These are phyloP conservation scores for Gonocerus acuteangulatus DNA, from an alignment of 2,888 invertebrate species.

Conservation along the genomic window DNA sequence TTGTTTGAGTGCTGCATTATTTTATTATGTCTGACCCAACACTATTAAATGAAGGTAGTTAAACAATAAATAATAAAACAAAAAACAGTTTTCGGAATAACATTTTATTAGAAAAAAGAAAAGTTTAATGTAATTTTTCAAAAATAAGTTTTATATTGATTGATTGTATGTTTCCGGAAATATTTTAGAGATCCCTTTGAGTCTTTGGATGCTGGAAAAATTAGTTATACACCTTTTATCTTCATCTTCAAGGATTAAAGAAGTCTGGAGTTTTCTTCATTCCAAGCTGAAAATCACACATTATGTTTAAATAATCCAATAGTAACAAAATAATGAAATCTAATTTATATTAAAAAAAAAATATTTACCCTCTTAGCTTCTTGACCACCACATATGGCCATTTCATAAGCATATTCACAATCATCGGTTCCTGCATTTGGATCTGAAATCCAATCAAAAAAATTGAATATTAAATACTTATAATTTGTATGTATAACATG, in stretches of 20 bases:
- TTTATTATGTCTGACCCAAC: too few species aligned
- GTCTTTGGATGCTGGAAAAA: too few species aligned
- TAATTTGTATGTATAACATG: too few species aligned
- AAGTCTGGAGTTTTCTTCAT: background rate
- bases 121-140: too few species aligned
- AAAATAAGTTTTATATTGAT: too few species aligned
- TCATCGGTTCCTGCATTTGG: conserved; percentile 26
- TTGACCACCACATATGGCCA: conserved; percentile 24
- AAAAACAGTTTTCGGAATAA: too few species aligned
- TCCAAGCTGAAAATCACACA: background rate
- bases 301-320: background rate
- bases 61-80: too few species aligned
- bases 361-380: conserved; percentile 28
- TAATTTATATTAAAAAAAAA: background rate
- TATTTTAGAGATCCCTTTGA: too few species aligned
- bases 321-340: background rate
- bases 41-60: too few species aligned
- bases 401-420: conserved; percentile 31
- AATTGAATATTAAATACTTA: background rate
- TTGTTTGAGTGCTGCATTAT: too few species aligned
- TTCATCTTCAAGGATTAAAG: background rate
- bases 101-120: too few species aligned
- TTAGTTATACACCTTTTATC: conserved; percentile 12
- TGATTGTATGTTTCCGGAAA: too few species aligned
- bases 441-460: conserved; percentile 8